Evolutionary conservation across 2,797 vertebrate species (phyloP).

Genomic region (Alcedo quadribrachys): DNA sequence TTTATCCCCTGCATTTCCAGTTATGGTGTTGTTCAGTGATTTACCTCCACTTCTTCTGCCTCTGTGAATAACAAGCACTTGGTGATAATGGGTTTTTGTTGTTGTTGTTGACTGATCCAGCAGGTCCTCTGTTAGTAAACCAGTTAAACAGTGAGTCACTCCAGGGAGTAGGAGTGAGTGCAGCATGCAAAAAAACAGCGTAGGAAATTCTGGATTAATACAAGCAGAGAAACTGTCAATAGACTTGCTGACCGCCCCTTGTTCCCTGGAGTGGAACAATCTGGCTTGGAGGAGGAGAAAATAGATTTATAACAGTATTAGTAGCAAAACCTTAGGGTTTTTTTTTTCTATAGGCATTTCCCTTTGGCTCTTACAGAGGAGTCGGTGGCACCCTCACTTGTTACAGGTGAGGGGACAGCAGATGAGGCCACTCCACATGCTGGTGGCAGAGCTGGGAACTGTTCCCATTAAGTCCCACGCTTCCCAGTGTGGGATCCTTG

Average conservation of each 20-base stretch:
- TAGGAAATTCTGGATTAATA: conserved; percentile 27
- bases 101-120: conserved; percentile 49
- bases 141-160: conserved; percentile 37
- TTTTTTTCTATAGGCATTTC: not conserved
- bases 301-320: not conserved
- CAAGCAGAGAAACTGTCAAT: conserved; percentile 15
- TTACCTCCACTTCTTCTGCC: conserved; percentile 29
- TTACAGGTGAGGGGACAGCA: rapidly evolving
- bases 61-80: conserved; percentile 39
- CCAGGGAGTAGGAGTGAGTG: conserved; percentile 31
- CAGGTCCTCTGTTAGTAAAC: conserved; percentile 54
- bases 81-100: conserved; percentile 23
- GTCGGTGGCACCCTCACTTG: rapidly evolving
- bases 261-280: conserved; percentile 3
- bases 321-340: not conserved
- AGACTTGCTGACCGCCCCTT: not conserved
- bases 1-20: conserved; percentile 24
- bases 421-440: rapidly evolving
- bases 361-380: not conserved
- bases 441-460: not conserved
- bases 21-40: not conserved
- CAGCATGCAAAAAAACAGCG: not conserved
- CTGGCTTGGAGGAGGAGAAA: not conserved
- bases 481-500: rapidly evolving
- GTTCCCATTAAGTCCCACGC: not conserved